phyloP scores from a whole-genome alignment of 2,113 vertebrate species.

The Bostrychus sinensis region DNA sequence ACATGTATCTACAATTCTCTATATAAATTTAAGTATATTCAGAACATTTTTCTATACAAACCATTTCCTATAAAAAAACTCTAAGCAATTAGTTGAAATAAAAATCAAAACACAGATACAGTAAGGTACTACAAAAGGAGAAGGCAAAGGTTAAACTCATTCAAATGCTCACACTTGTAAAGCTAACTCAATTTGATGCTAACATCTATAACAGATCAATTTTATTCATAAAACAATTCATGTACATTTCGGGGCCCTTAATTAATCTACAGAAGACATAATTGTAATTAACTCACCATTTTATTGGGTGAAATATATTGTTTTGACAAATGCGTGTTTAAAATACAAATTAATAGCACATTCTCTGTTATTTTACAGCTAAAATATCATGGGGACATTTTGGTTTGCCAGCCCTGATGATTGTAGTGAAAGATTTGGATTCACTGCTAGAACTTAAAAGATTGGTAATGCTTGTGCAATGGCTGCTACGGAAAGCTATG shows the following conservation, averaged over 20 bases:
- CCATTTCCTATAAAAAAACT: not conserved
- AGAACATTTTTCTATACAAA: constrained; percentile 70
- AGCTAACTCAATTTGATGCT: not conserved
- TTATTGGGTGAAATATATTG: constrained; percentile 25
- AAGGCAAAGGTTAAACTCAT: not conserved
- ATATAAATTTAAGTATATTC: constrained; percentile 75
- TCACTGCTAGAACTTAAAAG: not conserved
- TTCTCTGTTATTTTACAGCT: not conserved
- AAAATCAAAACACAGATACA: constrained; percentile 21
- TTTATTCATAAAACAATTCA: not conserved
- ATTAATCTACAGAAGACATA: too few relatives aligned
- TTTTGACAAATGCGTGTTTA: constrained; percentile 24
- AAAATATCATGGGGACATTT: constrained; percentile 25
- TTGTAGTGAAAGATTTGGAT: constrained; percentile 15
- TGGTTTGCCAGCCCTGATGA: constrained; percentile 29
- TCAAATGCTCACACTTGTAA: not conserved
- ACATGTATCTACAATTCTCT: constrained; percentile 75
- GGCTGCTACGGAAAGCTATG: not conserved
- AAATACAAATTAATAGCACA: constrained; percentile 4
- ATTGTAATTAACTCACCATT: not conserved
- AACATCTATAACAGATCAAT: not conserved
- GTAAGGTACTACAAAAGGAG: constrained; percentile 16
- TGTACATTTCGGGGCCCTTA: not conserved
- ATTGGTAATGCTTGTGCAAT: not conserved
- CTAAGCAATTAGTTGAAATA: constrained; percentile 23